Conservation (phyloP, 2,797 vertebrate genomes). For the Onychomys torridus region DNA sequence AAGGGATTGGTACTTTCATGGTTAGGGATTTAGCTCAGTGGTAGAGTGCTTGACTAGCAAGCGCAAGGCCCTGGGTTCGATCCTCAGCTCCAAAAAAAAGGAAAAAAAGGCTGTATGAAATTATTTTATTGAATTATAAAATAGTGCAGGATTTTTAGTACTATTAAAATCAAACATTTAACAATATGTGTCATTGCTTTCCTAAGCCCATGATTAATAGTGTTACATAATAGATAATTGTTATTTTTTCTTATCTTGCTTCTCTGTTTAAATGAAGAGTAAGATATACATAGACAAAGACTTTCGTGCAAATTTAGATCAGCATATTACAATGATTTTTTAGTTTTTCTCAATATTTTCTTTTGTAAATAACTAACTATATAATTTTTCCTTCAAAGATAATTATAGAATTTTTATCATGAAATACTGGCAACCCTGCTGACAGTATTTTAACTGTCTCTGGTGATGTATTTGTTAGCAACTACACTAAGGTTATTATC, state of each 20-base stretch:
- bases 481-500: constrained; percentile 63
- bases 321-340: constrained; percentile 73
- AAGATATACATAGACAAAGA: constrained; percentile 45
- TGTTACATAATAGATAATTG: constrained; percentile 23
- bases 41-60: too few relatives aligned
- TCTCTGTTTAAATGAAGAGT: constrained; percentile 71
- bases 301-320: constrained; percentile 78
- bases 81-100: too few relatives aligned
- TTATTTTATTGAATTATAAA: constrained; percentile 41
- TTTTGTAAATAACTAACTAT: background rate
- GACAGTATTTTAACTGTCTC: constrained; percentile 52
- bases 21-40: too few relatives aligned
- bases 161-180: constrained; percentile 75
- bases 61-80: too few relatives aligned
- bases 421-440: constrained; percentile 68
- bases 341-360: constrained; percentile 67
- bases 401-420: constrained; percentile 71
- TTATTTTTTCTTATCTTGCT: constrained; percentile 62
- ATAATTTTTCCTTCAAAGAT: too few relatives aligned
- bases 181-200: constrained; percentile 24
- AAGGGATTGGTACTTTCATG: too few relatives aligned
- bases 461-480: constrained; percentile 54
- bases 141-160: constrained; percentile 15
- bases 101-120: too few relatives aligned
- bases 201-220: constrained; percentile 46